Percentiles rank a stretch among this genome's conserved stretches.
These are phyloP conservation scores for Neogobius melanostomus DNA, from an alignment of 2,113 vertebrate species.

Conservation along the genomic window DNA sequence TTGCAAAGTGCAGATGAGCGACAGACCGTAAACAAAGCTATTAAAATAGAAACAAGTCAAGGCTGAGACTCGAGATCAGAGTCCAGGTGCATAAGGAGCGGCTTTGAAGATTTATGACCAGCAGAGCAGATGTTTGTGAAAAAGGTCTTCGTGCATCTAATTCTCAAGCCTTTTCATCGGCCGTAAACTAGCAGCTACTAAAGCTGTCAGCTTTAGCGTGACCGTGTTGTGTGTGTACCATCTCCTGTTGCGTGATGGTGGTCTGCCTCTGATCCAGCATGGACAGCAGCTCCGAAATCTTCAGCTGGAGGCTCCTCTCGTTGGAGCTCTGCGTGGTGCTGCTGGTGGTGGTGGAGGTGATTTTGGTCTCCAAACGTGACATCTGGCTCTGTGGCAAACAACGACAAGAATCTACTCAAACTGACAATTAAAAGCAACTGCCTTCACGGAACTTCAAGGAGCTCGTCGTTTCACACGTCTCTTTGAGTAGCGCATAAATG, in stretches of 20 bases:
- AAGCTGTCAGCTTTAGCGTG: too few species aligned
- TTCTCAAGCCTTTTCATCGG: too few species aligned
- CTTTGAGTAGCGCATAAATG: too few species aligned
- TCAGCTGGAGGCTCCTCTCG: slow-evolving; percentile 84
- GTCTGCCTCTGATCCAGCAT: slow-evolving; percentile 84
- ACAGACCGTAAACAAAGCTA: background rate
- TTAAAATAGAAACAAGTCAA: background rate
- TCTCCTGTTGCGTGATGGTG: slow-evolving; percentile 84
- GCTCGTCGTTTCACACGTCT: too few species aligned
- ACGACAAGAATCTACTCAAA: background rate
- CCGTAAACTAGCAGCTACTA: too few species aligned
- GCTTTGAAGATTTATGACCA: background rate
- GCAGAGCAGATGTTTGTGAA: too few species aligned
- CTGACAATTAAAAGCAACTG: background rate
- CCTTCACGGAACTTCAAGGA: too few species aligned
- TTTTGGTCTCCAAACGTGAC: slow-evolving; percentile 80
- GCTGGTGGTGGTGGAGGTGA: slow-evolving; percentile 70
- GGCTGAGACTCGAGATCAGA: background rate
- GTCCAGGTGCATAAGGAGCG: background rate
- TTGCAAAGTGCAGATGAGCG: background rate
- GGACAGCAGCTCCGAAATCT: slow-evolving; percentile 81
- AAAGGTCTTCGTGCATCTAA: too few species aligned
- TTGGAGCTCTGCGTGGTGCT: slow-evolving; percentile 49
- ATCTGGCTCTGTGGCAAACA: slow-evolving; percentile 79
- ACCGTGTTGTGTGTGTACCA: slow-evolving; percentile 66